Base-by-base conservation (phyloP, 2,888 invertebrate genomes). In the Leptopilina drosophilae region DNA sequence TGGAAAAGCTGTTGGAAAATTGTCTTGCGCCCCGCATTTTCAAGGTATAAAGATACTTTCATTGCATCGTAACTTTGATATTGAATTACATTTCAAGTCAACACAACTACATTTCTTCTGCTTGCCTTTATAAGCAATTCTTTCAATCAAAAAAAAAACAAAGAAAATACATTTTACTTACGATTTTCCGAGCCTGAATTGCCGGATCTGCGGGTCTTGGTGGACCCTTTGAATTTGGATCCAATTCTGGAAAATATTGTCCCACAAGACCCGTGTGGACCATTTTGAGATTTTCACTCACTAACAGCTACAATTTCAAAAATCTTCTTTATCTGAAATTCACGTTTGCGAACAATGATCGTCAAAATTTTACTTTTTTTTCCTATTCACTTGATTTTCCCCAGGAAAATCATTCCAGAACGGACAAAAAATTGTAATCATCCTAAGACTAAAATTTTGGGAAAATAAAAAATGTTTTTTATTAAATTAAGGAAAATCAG, bases 191-290 rank as follows among this genome's bases (percentile, higher is more conserved):
- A 20, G 86, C 83, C 78, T 82, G 86, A 56, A 87, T 84, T 26
- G 83, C 84, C 66, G 87, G 84, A 77, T 87, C 85, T 40, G 80
- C 82, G 65, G 84, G 84, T 66, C 77, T 82, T 15, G 86, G 85
- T 9, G 86, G 86, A 5, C 84, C 86, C 82, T 84, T 78, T 77
- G 83, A 82, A 81, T 86, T 87, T 20, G 87, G 84, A 66, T 87
- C 87, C 85, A 87, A 78, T 66, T 87, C 86, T 80, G 86, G 78
- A 80, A 86, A 86, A 81, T 86, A 86, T 81, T 87, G 87, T 75
- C 85, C 85, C 81, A 83, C 84, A 11, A 86, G 82, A 79, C 87
- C 87, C 86, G 82, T 84, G 76, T 87, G 85, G 46, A 85, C 85
- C 87, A 85, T 87, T 75, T 75, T 82, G 66, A 26, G 66, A 26